A percentile compares a stretch with the other conserved stretches of the same genome.
phyloP scores from a whole-genome alignment of 2,888 invertebrate genomes.

The Beris chalybata region DNA sequence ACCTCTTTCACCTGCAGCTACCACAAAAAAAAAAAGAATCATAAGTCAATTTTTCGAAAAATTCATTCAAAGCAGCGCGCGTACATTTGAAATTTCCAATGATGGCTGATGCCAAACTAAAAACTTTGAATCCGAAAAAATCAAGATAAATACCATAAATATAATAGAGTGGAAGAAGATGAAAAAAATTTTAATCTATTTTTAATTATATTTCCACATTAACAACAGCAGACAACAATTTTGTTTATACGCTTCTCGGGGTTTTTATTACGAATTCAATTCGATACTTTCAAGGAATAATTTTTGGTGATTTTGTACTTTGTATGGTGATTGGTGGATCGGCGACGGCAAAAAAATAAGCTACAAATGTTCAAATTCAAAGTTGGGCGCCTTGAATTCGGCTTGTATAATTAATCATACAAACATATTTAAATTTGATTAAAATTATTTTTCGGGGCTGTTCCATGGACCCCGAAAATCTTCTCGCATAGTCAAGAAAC shows the following conservation, averaged over 20 bases:
- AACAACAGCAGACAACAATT: not conserved
- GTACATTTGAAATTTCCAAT: no score
- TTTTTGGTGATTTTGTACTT: not conserved
- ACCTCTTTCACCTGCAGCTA: no score
- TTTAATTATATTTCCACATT: slow-evolving; percentile 27
- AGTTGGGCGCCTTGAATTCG: slow-evolving; percentile 3
- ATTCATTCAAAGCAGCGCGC: no score
- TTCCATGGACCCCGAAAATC: slow-evolving; percentile 9
- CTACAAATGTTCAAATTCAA: not conserved
- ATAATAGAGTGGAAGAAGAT: no score
- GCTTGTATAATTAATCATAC: slow-evolving; percentile 25
- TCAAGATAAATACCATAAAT: no score
- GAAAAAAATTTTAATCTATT: slow-evolving; percentile 12
- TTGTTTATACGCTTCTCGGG: slow-evolving; percentile 1
- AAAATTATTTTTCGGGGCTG: slow-evolving; percentile 20
- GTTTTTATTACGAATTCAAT: slow-evolving; percentile 4
- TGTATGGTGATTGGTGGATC: no score
- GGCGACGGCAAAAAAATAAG: not conserved
- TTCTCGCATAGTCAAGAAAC: slow-evolving; percentile 9
- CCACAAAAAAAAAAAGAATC: no score
- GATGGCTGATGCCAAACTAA: no score
- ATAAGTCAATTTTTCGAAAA: no score
- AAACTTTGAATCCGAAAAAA: no score
- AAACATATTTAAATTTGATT: slow-evolving; percentile 29
- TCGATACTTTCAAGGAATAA: slow-evolving; percentile 1